Percentiles rank a stretch among this genome's conserved stretches.
These are phyloP conservation scores for Grallaria varia DNA, from an alignment of 2,113 vertebrate genomes.

Conservation along the genomic window DNA sequence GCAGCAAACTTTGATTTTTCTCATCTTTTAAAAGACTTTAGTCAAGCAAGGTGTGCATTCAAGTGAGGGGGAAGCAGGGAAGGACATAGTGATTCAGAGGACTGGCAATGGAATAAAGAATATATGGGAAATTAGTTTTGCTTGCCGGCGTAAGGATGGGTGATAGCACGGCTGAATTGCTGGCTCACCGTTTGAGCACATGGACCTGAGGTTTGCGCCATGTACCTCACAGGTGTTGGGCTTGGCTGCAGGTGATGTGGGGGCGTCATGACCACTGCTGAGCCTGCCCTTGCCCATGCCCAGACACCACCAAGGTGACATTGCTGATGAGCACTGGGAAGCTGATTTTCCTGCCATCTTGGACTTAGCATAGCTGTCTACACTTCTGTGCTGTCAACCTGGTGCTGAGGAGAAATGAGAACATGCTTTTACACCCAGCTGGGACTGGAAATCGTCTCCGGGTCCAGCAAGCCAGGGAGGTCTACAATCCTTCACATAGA, in stretches of 20 bases:
- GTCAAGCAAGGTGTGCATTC: not conserved
- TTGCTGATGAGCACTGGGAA: not conserved
- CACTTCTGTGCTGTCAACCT: not conserved
- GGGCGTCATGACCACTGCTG: not conserved
- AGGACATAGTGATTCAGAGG: not conserved
- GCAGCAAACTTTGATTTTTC: not conserved
- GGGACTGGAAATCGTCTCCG: not conserved
- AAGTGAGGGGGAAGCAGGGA: not conserved
- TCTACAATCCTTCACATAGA: not conserved
- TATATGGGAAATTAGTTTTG: not conserved
- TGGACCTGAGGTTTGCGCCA: not conserved
- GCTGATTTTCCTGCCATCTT: not conserved
- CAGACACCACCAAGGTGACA: rapidly evolving
- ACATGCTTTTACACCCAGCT: not conserved
- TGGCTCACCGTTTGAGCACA: not conserved
- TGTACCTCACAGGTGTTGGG: not conserved
- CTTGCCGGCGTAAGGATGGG: not conserved
- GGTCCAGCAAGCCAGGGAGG: not conserved
- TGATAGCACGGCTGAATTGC: not conserved
- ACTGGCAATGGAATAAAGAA: conserved; percentile 39
- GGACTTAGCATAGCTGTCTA: not conserved
- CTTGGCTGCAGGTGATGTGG: rapidly evolving
- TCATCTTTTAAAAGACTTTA: not conserved
- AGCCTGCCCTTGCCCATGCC: not conserved
- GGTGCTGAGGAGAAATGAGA: not conserved